Evolutionary conservation across 2,113 vertebrate genomes (phyloP).

Genomic region (Lepidothrix coronata): DNA sequence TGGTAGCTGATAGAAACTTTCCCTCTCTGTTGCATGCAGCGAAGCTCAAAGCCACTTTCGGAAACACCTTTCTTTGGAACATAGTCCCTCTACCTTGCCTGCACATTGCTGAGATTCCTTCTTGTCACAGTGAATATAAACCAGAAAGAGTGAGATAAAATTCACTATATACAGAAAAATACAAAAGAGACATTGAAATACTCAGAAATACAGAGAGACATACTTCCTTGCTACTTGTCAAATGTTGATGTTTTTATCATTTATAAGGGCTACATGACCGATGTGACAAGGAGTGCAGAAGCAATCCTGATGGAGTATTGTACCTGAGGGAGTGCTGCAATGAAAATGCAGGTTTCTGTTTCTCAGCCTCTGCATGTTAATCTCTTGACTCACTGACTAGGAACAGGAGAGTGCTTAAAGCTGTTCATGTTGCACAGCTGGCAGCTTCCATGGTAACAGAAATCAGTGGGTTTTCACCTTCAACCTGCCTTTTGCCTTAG

Average conservation of each 20-base stretch:
- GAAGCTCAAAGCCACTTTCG: not conserved
- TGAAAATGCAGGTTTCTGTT: not conserved
- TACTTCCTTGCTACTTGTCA: not conserved
- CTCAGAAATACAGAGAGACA: not conserved
- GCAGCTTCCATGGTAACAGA: not conserved
- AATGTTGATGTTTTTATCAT: not conserved
- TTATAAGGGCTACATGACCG: not conserved
- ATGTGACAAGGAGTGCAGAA: not conserved
- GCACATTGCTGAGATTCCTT: not conserved
- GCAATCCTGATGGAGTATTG: not conserved
- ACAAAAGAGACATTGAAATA: not conserved
- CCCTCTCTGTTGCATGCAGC: rapidly evolving
- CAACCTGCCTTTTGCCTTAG: not conserved
- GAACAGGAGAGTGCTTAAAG: not conserved
- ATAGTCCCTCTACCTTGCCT: not conserved
- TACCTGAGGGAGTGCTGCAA: not conserved
- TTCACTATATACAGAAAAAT: not conserved
- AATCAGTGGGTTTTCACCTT: not conserved
- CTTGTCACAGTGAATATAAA: not conserved
- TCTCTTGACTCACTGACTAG: not conserved
- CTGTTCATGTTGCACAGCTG: not conserved
- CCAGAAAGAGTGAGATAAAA: not conserved
- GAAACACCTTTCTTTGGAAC: not conserved
- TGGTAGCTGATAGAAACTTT: not conserved
- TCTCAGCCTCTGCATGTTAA: not conserved